Evolutionary conservation across 2,797 vertebrate genomes (phyloP).

Genomic region (Morus bassanus): DNA sequence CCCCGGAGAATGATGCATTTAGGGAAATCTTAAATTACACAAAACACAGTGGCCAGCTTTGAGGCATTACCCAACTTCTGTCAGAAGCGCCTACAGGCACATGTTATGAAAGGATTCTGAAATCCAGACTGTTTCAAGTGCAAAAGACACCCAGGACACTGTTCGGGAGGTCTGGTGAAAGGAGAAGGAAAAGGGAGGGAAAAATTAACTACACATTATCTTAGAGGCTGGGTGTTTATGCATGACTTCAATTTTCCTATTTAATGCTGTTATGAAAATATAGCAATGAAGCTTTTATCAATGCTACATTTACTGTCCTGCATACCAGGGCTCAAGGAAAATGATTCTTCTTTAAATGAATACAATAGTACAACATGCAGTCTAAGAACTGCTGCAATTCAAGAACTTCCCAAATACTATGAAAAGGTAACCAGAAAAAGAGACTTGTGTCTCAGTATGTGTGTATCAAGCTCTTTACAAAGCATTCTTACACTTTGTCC

Average conservation of each 20-base stretch:
- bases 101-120: not conserved
- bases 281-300: not conserved
- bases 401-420: slow-evolving; percentile 19
- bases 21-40: not conserved
- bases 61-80: not conserved
- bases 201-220: not conserved
- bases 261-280: not conserved
- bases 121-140: not conserved
- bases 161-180: not conserved
- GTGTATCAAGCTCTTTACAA: slow-evolving; percentile 44
- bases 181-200: not conserved
- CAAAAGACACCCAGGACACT: not conserved
- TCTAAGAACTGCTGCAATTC: not conserved
- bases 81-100: not conserved
- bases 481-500: slow-evolving; percentile 44
- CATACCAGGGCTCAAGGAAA: not conserved
- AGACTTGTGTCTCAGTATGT: not conserved
- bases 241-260: not conserved
- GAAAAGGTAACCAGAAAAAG: slow-evolving; percentile 14
- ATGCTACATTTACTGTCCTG: not conserved
- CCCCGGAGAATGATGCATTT: not conserved
- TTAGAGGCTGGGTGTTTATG: not conserved
- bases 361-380: not conserved
- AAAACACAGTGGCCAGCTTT: not conserved
- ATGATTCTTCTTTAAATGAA: not conserved